phyloP scores from a whole-genome alignment of 64 coral and sea anemone genomes.

The Astreopora myriophthalma region DNA sequence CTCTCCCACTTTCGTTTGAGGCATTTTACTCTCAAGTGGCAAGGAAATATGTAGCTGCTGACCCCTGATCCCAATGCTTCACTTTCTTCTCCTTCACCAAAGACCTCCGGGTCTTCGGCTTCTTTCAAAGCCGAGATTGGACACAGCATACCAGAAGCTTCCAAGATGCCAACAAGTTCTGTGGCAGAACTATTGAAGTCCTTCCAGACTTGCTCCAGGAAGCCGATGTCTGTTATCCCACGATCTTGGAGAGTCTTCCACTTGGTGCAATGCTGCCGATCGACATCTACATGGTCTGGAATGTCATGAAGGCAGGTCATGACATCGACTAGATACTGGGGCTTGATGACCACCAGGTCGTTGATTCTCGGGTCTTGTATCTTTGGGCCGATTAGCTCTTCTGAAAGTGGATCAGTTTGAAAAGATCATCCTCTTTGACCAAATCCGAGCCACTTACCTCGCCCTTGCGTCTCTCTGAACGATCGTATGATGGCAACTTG shows the following conservation, averaged over 20 bases:
- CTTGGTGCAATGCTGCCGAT: conserved; percentile 23
- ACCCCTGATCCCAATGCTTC: background rate
- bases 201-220: conserved; percentile 63
- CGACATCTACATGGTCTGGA: conserved; percentile 36
- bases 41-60: background rate
- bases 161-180: conserved; percentile 20
- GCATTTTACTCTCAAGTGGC: background rate
- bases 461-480: too few relatives aligned
- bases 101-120: background rate
- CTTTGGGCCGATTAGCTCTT: conserved; percentile 35
- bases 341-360: conserved; percentile 65
- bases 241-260: conserved; percentile 40
- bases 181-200: background rate
- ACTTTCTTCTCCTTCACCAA: background rate
- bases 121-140: background rate
- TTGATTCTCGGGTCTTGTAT: conserved; percentile 3
- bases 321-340: conserved; percentile 76
- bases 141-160: conserved; percentile 22
- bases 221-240: background rate
- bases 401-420: background rate
- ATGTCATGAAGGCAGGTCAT: conserved; percentile 78
- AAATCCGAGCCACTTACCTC: too few relatives aligned
- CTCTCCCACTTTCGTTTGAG: background rate
- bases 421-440: too few relatives aligned
- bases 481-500: too few relatives aligned